Evolutionary conservation across 1,140 invertebrate genomes (phyloP).

Genomic region (Cydia strobilella): DNA sequence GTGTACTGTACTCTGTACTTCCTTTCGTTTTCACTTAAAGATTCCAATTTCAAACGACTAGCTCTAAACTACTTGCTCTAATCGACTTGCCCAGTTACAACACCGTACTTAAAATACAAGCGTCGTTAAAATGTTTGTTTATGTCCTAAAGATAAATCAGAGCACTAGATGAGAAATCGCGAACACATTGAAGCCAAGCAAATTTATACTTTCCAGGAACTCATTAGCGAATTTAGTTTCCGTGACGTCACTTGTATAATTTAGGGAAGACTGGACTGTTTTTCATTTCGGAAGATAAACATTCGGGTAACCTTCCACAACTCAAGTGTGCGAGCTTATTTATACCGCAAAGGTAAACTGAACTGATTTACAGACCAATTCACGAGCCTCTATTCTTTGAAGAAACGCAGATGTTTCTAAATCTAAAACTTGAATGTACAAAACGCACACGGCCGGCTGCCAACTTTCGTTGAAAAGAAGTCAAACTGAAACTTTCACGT

Average conservation of each 20-base stretch:
- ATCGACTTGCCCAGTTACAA: background rate
- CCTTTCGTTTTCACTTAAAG: no score
- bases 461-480: slow-evolving; percentile 63
- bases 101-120: background rate
- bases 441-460: slow-evolving; percentile 53
- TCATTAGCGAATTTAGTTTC: slow-evolving; percentile 1
- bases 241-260: slow-evolving; percentile 8
- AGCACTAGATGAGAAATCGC: slow-evolving; percentile 2
- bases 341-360: slow-evolving; percentile 66
- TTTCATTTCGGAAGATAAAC: slow-evolving; percentile 17
- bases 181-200: background rate
- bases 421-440: slow-evolving; percentile 40
- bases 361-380: slow-evolving; percentile 52
- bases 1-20: no score
- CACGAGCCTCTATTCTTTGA: slow-evolving; percentile 48
- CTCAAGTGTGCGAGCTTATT: slow-evolving; percentile 43
- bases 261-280: slow-evolving; percentile 1
- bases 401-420: slow-evolving; percentile 42
- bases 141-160: background rate
- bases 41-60: no score
- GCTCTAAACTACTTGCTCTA: background rate
- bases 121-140: slow-evolving; percentile 11
- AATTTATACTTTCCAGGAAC: background rate
- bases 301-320: background rate
- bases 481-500: slow-evolving; percentile 48